Conservation (phyloP, 2,797 vertebrate genomes). For the Enteromius argenteus region DNA sequence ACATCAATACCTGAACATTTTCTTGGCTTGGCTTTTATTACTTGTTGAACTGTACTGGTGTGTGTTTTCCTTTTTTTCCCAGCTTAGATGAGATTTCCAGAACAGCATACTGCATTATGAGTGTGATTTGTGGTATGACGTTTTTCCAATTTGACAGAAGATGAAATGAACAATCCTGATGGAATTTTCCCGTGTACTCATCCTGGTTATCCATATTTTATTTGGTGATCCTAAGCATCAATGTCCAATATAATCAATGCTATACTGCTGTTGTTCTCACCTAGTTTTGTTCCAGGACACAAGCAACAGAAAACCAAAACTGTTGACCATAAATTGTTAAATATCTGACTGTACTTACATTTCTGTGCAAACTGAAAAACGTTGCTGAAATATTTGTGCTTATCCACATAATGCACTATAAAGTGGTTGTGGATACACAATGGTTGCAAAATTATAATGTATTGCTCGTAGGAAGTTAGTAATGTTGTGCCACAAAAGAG, state of each 20-base stretch:
- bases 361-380: no score
- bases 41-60: not conserved
- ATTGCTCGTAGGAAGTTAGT: no score
- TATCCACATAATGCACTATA: no score
- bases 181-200: not conserved
- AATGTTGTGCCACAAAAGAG: no score
- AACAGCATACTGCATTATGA: constrained; percentile 15
- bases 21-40: constrained; percentile 10
- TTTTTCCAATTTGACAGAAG: not conserved
- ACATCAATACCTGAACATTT: constrained; percentile 17
- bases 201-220: constrained; percentile 1
- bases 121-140: not conserved
- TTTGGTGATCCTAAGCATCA: not conserved
- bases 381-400: no score
- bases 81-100: constrained; percentile 27
- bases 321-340: not conserved
- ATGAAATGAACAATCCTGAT: constrained; percentile 1
- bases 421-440: no score
- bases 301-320: not conserved
- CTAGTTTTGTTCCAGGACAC: not conserved
- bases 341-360: no score
- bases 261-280: not conserved
- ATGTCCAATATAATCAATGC: not conserved
- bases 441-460: no score
- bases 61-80: not conserved